Percentiles rank a stretch among this genome's conserved stretches.
Evolutionary conservation across 2,888 invertebrate species (phyloP).

Genomic region (Eupsilia transversa): DNA sequence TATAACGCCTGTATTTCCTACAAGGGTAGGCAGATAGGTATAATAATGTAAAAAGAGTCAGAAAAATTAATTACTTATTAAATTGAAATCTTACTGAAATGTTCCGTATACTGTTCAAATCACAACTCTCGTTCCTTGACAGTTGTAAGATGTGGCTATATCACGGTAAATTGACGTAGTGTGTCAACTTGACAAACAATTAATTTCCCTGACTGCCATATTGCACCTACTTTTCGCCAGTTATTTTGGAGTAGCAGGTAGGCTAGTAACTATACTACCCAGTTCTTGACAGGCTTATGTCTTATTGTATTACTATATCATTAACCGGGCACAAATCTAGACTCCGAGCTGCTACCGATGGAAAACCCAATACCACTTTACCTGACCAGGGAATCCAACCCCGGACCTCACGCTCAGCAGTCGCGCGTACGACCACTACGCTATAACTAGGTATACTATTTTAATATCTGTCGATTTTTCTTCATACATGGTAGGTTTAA

Average conservation of each 20-base stretch:
- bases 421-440: not conserved
- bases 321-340: too few species aligned
- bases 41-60: too few species aligned
- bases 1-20: too few species aligned
- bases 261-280: too few species aligned
- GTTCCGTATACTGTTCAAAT: not conserved
- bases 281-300: too few species aligned
- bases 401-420: not conserved
- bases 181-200: not conserved
- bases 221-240: not conserved
- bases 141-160: too few species aligned
- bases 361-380: not conserved
- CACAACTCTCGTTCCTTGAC: too few species aligned
- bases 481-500: constrained; percentile 26
- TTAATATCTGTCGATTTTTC: not conserved
- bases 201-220: not conserved
- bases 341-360: not conserved
- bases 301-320: too few species aligned
- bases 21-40: not conserved
- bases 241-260: too few species aligned
- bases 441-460: not conserved
- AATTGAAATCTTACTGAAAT: not conserved
- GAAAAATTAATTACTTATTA: not conserved
- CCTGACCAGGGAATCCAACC: not conserved
- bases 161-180: not conserved